A percentile compares a stretch with the other conserved stretches of the same genome.
These are phyloP conservation scores for Endotricha flammealis DNA, from an alignment of 2,888 invertebrate species.

Conservation along the genomic window DNA sequence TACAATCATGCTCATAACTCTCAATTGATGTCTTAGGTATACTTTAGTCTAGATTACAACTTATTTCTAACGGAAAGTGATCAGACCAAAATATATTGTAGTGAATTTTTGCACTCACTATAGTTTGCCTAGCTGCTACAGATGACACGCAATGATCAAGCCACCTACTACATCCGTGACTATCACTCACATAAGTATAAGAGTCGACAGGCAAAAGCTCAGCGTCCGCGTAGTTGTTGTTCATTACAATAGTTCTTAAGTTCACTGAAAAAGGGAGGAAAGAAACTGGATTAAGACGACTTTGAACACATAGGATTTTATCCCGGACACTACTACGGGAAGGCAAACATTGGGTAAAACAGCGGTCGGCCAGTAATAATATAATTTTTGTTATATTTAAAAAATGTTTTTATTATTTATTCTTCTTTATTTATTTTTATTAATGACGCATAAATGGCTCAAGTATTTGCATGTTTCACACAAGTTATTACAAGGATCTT, in stretches of 20 bases:
- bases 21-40: neutral
- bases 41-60: neutral
- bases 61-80: neutral
- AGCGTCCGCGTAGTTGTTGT: neutral
- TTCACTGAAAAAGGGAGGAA: neutral
- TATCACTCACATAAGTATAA: neutral
- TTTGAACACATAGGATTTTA: no score
- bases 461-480: no score
- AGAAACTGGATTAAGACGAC: no score
- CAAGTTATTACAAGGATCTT: no score
- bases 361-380: no score
- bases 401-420: no score
- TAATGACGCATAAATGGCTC: no score
- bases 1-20: no score
- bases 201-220: neutral
- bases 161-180: neutral
- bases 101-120: slow-evolving; percentile 1
- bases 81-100: slow-evolving; percentile 1
- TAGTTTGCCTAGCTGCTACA: neutral
- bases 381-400: no score
- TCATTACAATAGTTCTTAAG: neutral
- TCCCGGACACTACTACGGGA: no score
- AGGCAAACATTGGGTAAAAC: no score
- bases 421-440: no score
- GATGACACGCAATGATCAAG: neutral